Base-by-base conservation (phyloP, 2,888 invertebrate species). In the Crocallis elinguaria region DNA sequence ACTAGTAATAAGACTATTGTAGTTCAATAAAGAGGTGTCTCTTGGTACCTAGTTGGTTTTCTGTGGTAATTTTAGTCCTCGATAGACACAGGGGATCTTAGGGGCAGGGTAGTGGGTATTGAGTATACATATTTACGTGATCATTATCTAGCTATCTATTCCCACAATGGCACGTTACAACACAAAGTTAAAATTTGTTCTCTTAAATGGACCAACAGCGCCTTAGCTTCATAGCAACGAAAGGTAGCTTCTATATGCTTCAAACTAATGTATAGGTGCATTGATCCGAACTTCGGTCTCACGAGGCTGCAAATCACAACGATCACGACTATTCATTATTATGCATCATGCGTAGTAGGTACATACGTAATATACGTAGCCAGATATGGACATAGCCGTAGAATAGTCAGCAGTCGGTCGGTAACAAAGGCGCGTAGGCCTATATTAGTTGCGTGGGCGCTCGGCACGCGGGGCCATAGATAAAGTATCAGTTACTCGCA, bases 371-470 rank as follows among this genome's bases (percentile, higher is more conserved):
- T n/a, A n/a, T n/a, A n/a, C 61, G 59, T 59, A 57, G 51, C 56
- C 56, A 71, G 68, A 71, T 69, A 75, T 68, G 71, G 75, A 68
- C 73, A 70, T 63, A 72, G 77, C 39, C 35, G 37, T 48, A 50
- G 56, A 23, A 43, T 51, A 46, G 29, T 45, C 16, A 32, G 13
- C 25, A 49, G 29, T 41, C 11, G 19, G 12, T 14, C 7, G 13
- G 7, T 32, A 39, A 36, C 71, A 68, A 67, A 71, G 71, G 73
- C 76, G 81, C 79, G 84, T 84, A 82, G 82, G 82, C 77, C 71
- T 77, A 69, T 71, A 56, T 58, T 35, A 46, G 68, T 66, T 75
- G 79, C 80, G 85, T 82, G 79, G 82, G 82, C 71, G 77, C 71
- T 70, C 66, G 66, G 57, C 69, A 73, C 71, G 43, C 48, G 33